Conservation (phyloP, 2,797 vertebrate genomes). For the Euphonia xanthogaster region DNA sequence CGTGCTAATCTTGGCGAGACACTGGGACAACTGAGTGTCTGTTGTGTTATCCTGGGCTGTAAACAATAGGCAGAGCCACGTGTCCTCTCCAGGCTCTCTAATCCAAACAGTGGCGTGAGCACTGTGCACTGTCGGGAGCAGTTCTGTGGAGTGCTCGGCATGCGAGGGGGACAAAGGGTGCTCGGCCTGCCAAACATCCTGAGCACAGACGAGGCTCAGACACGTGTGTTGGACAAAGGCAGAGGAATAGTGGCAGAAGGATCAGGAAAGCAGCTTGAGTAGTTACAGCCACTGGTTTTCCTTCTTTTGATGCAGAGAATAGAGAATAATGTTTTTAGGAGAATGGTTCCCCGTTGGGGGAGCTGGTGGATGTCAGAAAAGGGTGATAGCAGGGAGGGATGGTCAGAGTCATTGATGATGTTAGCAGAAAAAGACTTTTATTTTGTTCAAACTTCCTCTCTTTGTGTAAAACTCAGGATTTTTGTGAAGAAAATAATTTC, state of each 20-base stretch:
- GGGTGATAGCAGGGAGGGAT: conserved; percentile 53
- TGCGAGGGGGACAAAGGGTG: not conserved
- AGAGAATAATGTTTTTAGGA: conserved; percentile 56
- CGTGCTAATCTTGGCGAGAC: conserved; percentile 59
- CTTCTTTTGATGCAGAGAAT: conserved; percentile 67
- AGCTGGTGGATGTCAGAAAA: conserved; percentile 58
- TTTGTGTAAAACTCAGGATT: conserved; percentile 33
- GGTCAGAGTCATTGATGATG: not conserved
- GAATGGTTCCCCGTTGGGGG: conserved; percentile 16
- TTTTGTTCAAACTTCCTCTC: not conserved
- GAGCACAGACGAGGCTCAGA: not conserved
- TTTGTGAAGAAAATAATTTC: not conserved
- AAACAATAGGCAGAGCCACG: conserved; percentile 49
- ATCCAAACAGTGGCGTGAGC: conserved; percentile 47
- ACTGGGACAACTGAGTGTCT: conserved; percentile 21
- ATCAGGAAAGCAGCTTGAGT: conserved; percentile 53
- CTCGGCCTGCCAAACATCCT: not conserved
- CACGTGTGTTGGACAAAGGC: conserved; percentile 20
- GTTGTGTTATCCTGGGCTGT: conserved; percentile 37
- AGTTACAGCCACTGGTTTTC: conserved; percentile 60
- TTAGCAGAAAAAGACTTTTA: conserved; percentile 39
- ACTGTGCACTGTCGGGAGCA: not conserved
- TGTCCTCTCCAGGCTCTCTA: conserved; percentile 29
- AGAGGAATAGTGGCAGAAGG: conserved; percentile 35
- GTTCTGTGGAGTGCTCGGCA: not conserved